phyloP scores from a whole-genome alignment of 2,113 vertebrate genomes.

The Rhadina sibilatrix region DNA sequence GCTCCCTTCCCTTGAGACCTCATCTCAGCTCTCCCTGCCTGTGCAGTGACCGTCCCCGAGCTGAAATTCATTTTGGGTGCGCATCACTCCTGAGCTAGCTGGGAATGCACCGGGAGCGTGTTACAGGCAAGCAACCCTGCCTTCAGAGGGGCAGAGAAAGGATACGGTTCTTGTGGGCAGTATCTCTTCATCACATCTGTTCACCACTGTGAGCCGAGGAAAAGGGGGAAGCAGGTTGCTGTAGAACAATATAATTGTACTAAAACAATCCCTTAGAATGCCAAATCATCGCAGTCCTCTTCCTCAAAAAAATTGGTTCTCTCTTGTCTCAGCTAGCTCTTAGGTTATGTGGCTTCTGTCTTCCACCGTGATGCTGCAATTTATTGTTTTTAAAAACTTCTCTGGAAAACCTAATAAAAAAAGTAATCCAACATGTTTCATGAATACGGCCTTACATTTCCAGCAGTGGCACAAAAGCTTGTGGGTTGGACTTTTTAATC shows the following conservation, averaged over 20 bases:
- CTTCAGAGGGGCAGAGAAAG: not conserved
- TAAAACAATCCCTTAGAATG: not conserved
- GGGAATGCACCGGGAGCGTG: accelerated
- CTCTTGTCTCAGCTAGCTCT: not conserved
- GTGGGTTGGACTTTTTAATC: not conserved
- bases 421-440: not conserved
- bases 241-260: not conserved
- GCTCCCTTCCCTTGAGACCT: not conserved
- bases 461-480: not conserved
- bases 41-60: accelerated
- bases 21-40: not conserved
- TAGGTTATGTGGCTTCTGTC: not conserved
- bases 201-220: not conserved
- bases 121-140: too few relatives aligned
- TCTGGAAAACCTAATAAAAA: not conserved
- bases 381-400: not conserved
- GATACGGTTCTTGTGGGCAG: not conserved
- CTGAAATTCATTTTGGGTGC: not conserved
- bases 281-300: not conserved
- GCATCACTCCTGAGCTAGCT: accelerated
- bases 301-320: not conserved
- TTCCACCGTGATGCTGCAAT: not conserved
- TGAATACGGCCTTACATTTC: not conserved
- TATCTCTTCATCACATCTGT: not conserved
- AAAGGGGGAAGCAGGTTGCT: not conserved